A percentile compares a stretch with the other conserved stretches of the same genome.
Conservation (phyloP, 2,113 vertebrate species). For the Charadrius vociferus region DNA sequence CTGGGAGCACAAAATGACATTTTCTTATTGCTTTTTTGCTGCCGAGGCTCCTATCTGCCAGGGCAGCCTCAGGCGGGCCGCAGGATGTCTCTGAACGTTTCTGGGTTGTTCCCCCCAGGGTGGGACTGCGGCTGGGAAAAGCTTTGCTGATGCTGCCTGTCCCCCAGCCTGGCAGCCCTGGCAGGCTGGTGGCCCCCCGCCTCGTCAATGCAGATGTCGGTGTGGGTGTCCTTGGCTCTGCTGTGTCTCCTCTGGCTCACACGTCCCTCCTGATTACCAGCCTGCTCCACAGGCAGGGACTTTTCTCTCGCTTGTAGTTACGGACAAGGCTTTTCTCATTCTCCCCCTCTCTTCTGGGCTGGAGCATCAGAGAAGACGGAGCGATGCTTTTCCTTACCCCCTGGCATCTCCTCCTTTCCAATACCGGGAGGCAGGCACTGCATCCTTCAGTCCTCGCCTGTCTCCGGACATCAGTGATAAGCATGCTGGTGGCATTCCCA, state of each 20-base stretch:
- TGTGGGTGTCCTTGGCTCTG: neutral
- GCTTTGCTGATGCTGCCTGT: accelerated
- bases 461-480: neutral
- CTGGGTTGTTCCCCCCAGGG: neutral
- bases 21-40: neutral
- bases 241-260: accelerated
- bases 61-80: neutral
- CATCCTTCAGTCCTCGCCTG: neutral
- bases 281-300: neutral
- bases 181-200: neutral
- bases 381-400: neutral
- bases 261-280: neutral
- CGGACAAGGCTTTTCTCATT: neutral
- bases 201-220: neutral
- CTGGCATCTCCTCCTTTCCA: neutral
- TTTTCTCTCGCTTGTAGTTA: neutral
- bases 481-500: neutral
- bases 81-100: neutral
- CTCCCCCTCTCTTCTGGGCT: neutral
- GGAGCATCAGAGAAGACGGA: neutral
- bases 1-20: neutral
- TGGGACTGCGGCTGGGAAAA: neutral
- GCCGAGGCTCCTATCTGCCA: neutral
- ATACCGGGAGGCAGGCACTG: neutral
- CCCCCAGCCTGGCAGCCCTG: neutral